phyloP scores from a whole-genome alignment of 1,140 invertebrate genomes.

The Cataglyphis hispanica region DNA sequence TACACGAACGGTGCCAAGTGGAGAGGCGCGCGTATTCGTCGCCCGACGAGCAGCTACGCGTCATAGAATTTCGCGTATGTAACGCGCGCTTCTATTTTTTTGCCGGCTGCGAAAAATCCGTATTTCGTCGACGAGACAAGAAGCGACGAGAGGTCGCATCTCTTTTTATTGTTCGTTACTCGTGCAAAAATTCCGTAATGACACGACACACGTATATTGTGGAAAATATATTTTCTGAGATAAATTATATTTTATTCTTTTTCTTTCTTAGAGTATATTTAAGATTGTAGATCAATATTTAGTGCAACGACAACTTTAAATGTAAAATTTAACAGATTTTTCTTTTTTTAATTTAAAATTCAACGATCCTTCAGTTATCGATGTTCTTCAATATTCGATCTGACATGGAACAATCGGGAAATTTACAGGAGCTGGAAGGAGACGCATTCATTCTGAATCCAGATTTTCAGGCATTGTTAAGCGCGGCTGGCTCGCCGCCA shows the following conservation, averaged over 20 bases:
- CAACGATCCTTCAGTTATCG: not conserved
- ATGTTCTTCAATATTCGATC: not conserved
- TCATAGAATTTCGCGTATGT: constrained; percentile 50
- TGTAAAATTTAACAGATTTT: constrained; percentile 1
- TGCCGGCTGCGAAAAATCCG: constrained; percentile 39
- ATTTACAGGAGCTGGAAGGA: constrained; percentile 9
- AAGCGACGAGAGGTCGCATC: constrained; percentile 7
- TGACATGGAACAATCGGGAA: constrained; percentile 27
- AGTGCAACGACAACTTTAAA: not conserved
- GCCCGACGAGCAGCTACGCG: constrained; percentile 14
- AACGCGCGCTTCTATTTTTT: constrained; percentile 29
- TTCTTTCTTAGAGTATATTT: not conserved
- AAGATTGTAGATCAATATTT: not conserved
- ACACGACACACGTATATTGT: not conserved
- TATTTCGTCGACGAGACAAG: constrained; percentile 30
- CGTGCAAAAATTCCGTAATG: not conserved
- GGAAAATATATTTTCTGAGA: not conserved
- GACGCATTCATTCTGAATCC: constrained; percentile 25
- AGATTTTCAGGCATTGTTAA: constrained; percentile 59
- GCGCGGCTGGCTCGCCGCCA: constrained; percentile 41
- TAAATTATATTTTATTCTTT: not conserved
- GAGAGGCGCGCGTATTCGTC: constrained; percentile 24
- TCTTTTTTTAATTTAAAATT: not conserved
- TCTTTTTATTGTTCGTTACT: constrained; percentile 16
- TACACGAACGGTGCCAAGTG: constrained; percentile 25